Evolutionary conservation across 2,797 vertebrate genomes (phyloP).

Genomic region (Sorex maritimensis): DNA sequence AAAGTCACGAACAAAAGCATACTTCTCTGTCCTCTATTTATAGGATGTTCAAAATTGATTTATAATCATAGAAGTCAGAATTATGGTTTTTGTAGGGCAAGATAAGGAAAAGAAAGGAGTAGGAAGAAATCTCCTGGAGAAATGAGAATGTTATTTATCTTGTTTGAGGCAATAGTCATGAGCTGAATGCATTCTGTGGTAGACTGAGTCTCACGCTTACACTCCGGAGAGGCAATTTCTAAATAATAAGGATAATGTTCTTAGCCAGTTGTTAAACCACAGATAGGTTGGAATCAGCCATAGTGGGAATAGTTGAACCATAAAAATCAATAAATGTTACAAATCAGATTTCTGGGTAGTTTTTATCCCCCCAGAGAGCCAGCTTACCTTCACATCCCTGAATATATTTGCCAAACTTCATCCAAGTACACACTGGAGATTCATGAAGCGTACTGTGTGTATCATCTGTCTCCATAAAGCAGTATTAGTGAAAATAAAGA

Average conservation of each 20-base stretch:
- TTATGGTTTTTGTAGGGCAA: background rate
- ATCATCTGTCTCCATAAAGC: background rate
- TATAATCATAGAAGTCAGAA: constrained; percentile 30
- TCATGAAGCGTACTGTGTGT: constrained; percentile 1
- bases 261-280: constrained; percentile 20
- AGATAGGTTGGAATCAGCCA: background rate
- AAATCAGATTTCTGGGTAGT: background rate
- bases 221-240: background rate
- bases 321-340: constrained; percentile 2
- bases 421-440: constrained; percentile 5
- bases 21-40: background rate
- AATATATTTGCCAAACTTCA: constrained; percentile 27
- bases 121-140: background rate
- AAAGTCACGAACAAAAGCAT: constrained; percentile 50
- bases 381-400: background rate
- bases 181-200: background rate
- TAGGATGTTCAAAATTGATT: constrained; percentile 26
- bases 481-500: background rate
- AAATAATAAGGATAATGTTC: constrained; percentile 36
- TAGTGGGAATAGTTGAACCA: background rate
- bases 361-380: background rate
- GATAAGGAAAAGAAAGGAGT: background rate
- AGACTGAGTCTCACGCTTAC: background rate
- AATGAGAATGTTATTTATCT: background rate
- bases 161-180: background rate